phyloP scores from a whole-genome alignment of 1,140 invertebrate species.

The Uloborus diversus region DNA sequence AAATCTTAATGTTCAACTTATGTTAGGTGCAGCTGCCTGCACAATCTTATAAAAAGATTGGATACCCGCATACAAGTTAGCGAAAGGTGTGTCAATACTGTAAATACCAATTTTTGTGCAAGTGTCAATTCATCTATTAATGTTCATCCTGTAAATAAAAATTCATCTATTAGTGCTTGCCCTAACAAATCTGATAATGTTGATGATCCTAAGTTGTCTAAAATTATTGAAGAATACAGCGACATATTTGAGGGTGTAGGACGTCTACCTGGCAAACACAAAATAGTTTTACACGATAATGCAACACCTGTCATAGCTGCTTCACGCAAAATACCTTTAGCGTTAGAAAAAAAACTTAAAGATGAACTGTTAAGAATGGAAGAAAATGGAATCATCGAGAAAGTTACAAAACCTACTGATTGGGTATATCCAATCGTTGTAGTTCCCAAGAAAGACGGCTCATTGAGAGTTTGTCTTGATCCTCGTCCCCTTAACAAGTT shows the following conservation, averaged over 20 bases:
- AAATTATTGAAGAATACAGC: not conserved
- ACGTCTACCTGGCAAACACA: not conserved
- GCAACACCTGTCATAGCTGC: too few relatives aligned
- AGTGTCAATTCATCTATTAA: too few relatives aligned
- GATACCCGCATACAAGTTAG: too few relatives aligned
- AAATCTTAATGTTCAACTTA: too few relatives aligned
- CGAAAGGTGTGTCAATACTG: too few relatives aligned
- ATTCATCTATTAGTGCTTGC: too few relatives aligned
- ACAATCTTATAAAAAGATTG: not conserved
- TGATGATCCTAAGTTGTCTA: not conserved
- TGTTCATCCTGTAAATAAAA: too few relatives aligned
- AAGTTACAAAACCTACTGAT: slow-evolving; percentile 59
- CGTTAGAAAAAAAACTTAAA: too few relatives aligned
- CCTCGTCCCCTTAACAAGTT: slow-evolving; percentile 60
- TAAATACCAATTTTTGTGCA: too few relatives aligned
- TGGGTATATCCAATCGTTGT: slow-evolving; percentile 45
- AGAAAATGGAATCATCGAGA: slow-evolving; percentile 59
- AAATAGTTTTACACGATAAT: too few relatives aligned
- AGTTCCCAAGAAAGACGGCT: slow-evolving; percentile 46
- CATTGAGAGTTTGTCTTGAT: slow-evolving; percentile 57
- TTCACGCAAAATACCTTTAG: too few relatives aligned
- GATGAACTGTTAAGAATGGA: slow-evolving; percentile 49
- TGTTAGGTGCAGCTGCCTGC: not conserved
- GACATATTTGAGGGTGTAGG: not conserved
- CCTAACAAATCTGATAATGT: too few relatives aligned